Evolutionary conservation across 1,140 invertebrate genomes (phyloP).

Genomic region (Drosophila rufa): DNA sequence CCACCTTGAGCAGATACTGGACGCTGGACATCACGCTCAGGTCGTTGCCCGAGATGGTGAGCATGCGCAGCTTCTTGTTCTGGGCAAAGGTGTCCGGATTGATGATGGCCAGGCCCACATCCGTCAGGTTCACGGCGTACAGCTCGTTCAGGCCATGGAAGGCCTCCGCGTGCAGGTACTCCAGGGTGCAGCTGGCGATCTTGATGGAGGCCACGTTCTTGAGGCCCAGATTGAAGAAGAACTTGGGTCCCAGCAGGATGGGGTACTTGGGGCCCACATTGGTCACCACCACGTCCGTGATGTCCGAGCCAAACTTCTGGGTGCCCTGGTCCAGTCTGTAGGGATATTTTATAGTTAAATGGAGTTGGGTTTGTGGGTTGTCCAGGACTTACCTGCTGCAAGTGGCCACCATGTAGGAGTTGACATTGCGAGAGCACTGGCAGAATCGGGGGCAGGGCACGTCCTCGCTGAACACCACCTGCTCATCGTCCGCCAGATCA

Average conservation of each 20-base stretch:
- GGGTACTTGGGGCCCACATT: conserved; percentile 86
- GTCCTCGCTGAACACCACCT: conserved; percentile 72
- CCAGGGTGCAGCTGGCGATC: conserved; percentile 87
- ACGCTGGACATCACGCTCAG: conserved; percentile 85
- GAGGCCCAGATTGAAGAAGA: conserved; percentile 87
- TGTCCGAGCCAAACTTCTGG: conserved; percentile 87
- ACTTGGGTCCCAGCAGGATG: conserved; percentile 86
- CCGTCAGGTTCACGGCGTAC: conserved; percentile 89
- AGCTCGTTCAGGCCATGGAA: conserved; percentile 89
- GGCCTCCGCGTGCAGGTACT: conserved; percentile 86
- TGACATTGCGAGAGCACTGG: conserved; percentile 73
- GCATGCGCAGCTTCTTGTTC: conserved; percentile 88
- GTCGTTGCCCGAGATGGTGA: conserved; percentile 89
- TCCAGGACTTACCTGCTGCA: conserved; percentile 68
- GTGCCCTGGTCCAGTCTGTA: conserved; percentile 86
- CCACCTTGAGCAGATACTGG: conserved; percentile 77
- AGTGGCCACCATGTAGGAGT: conserved; percentile 82
- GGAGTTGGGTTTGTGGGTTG: not conserved
- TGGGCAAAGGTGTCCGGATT: conserved; percentile 89
- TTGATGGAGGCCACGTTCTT: conserved; percentile 87
- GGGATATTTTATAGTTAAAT: not conserved
- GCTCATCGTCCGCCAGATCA: conserved; percentile 65
- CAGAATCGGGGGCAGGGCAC: conserved; percentile 83
- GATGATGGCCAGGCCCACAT: conserved; percentile 87
- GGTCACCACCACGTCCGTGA: conserved; percentile 87